A percentile compares a stretch with the other conserved stretches of the same genome.
Conservation (phyloP, 1,140 invertebrate genomes). For the Tribolium castaneum region DNA sequence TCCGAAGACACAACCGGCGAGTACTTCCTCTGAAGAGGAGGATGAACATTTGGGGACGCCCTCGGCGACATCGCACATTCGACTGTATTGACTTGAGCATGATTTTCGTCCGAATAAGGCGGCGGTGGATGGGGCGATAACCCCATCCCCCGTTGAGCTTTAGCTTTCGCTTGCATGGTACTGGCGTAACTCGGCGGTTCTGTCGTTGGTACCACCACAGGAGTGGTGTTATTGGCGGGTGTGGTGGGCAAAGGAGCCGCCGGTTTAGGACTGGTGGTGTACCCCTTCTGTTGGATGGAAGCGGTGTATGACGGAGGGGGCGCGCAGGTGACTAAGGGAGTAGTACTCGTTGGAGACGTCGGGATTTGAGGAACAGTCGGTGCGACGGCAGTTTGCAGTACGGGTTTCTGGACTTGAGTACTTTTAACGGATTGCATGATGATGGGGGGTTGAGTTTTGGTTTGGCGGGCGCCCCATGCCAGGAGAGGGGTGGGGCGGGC, state of each 20-base stretch:
- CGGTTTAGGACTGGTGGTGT: conserved; percentile 67
- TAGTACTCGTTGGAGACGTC: conserved; percentile 63
- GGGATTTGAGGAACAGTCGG: conserved; percentile 79
- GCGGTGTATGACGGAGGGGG: conserved; percentile 84
- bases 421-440: conserved; percentile 97
- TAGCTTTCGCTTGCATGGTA: conserved; percentile 85
- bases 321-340: conserved; percentile 67
- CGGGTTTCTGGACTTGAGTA: conserved; percentile 93
- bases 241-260: conserved; percentile 67
- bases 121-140: conserved; percentile 75
- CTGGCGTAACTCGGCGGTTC: conserved; percentile 93
- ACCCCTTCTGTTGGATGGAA: conserved; percentile 80
- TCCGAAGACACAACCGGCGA: conserved; percentile 69
- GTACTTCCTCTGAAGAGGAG: conserved; percentile 73
- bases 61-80: conserved; percentile 65
- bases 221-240: conserved; percentile 51
- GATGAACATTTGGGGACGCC: conserved; percentile 68
- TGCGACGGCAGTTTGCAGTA: conserved; percentile 92
- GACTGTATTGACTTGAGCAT: conserved; percentile 62
- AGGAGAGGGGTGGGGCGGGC: conserved; percentile 79
- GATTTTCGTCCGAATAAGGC: conserved; percentile 69
- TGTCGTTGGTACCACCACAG: conserved; percentile 78
- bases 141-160: conserved; percentile 68
- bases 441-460: conserved; percentile 88
- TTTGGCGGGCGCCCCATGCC: conserved; percentile 82